A percentile compares a stretch with the other conserved stretches of the same genome.
Conservation (phyloP, 2,113 vertebrate species). For the Hemibagrus wyckioides region DNA sequence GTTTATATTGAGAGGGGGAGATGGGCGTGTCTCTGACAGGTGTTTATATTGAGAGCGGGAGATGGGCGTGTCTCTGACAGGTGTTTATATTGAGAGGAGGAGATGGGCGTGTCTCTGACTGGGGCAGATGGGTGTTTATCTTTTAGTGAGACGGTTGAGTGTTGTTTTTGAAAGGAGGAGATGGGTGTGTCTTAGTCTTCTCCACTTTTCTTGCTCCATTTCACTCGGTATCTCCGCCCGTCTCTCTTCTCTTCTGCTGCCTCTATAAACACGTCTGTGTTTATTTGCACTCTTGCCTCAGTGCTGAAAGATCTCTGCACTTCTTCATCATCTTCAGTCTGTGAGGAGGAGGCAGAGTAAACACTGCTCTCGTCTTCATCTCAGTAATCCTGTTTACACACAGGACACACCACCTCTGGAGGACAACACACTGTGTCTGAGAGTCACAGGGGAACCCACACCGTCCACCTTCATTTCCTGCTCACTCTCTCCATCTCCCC, state of each 20-base stretch:
- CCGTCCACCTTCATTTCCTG: not conserved
- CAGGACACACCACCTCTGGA: constrained; percentile 16
- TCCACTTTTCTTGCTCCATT: not conserved
- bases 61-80: not conserved
- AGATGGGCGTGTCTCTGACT: not conserved
- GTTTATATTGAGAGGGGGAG: not conserved
- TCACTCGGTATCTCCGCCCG: not conserved
- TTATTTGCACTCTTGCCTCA: not conserved
- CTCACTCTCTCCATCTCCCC: not conserved
- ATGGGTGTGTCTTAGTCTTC: not conserved
- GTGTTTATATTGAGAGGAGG: not conserved
- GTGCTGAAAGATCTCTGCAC: not conserved
- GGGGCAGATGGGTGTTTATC: not conserved
- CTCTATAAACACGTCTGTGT: not conserved
- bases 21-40: not conserved
- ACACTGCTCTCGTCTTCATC: constrained; percentile 4
- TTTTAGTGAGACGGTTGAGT: not conserved
- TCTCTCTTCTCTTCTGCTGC: not conserved
- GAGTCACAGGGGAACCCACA: not conserved
- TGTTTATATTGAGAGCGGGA: not conserved
- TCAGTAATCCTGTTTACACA: constrained; percentile 24
- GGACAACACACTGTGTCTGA: not conserved
- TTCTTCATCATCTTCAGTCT: not conserved
- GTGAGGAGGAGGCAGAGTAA: not conserved
- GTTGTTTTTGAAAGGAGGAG: not conserved